phyloP scores from a whole-genome alignment of 2,797 vertebrate genomes.

The Melanotaenia nigrans region DNA sequence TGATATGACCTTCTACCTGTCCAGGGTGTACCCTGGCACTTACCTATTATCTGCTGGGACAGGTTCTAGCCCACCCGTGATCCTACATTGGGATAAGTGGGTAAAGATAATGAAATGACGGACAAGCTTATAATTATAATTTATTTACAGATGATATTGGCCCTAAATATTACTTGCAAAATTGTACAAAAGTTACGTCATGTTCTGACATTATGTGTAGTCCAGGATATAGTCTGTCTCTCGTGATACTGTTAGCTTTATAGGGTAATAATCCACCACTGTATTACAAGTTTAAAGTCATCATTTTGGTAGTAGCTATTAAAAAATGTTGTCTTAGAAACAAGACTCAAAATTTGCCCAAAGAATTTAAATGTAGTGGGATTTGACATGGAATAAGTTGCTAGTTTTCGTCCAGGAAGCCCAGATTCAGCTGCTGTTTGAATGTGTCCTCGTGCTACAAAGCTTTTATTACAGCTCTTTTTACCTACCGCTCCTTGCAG shows the following conservation, averaged over 20 bases:
- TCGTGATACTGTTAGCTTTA: neutral
- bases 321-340: neutral
- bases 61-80: too few species aligned
- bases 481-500: constrained; percentile 67
- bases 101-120: too few species aligned
- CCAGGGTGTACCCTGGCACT: too few species aligned
- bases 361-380: neutral
- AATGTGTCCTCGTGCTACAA: too few species aligned
- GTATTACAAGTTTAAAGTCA: neutral
- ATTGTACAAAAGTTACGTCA: neutral
- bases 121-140: neutral
- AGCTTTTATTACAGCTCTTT: neutral
- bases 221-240: neutral
- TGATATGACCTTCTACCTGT: too few species aligned
- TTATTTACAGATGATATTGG: neutral
- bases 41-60: too few species aligned
- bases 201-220: neutral
- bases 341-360: neutral
- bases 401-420: too few species aligned
- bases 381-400: neutral
- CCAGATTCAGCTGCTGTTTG: too few species aligned
- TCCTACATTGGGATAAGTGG: too few species aligned
- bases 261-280: neutral
- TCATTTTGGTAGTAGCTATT: neutral
- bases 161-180: neutral